Evolutionary conservation across 2,888 invertebrate species (phyloP), one percentile per base, ranked within the genome.

Genomic region (Erebia epiphron): DNA sequence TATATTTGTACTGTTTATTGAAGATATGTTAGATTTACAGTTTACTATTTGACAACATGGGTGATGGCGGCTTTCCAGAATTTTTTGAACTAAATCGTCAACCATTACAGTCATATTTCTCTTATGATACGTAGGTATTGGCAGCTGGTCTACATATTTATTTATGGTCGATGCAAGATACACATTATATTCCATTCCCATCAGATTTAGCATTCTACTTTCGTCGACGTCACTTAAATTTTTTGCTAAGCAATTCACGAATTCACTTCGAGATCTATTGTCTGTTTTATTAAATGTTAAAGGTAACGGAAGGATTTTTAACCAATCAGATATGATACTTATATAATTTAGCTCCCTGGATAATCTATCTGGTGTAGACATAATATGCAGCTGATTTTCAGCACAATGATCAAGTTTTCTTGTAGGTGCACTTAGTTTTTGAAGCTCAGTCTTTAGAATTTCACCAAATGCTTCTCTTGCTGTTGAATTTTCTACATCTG

Each of bases 241-340:
- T 73, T 76, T 81, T 41, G 88, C 86, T 3, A 89, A 73, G 73
- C 80, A 80, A 35, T 79, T 82, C 9, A 88, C 79, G 72, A 84
- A 84, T 65, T 86, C 82, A 64, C 83, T 77, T n/a, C 85, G 75
- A 14, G 79, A 64, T 76, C 74, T 79, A 63, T 86, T 85, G 14
- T 69, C 67, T 57, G 54, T 43, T 46, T n/a, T 65, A 13, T 84
- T 84, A 73, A 82, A 86, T 11, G 78, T 73, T 50, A 75, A 61
- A 16, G 82, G 77, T 21, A 88, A 75, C 2, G 86, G 86, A 74
- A 87, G 74, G 57, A 78, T 80, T 67, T 83, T 88, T n/a, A 90
- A 76, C 87, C 89, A 89, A 77, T 89, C 86, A 11, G 87, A 83
- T 72, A 90, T 79, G 43, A 82, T 77, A 72, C 83, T 86, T 9